Evolutionary conservation across 1,140 invertebrate genomes (phyloP).

Genomic region (Tribolium castaneum): DNA sequence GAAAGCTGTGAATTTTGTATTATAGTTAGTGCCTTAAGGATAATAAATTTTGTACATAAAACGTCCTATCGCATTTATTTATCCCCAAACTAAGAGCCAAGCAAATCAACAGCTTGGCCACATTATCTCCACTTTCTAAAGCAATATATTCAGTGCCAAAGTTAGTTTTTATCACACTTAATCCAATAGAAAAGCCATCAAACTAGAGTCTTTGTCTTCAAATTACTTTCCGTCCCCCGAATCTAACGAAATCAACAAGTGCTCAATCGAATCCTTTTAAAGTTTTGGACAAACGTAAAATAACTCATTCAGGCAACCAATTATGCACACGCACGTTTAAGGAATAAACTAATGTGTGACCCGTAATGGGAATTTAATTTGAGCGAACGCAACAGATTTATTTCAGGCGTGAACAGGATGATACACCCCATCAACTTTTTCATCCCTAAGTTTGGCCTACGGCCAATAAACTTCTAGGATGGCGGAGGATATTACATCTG

Average conservation of each 20-base stretch:
- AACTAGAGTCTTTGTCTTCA: neutral
- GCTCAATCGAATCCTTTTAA: neutral
- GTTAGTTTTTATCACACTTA: neutral
- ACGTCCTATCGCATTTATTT: neutral
- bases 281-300: neutral
- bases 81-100: neutral
- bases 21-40: neutral
- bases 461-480: constrained; percentile 16
- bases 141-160: neutral
- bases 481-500: constrained; percentile 21
- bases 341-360: neutral
- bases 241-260: neutral
- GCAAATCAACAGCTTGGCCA: neutral
- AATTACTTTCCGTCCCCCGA: neutral
- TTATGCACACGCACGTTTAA: neutral
- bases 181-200: neutral
- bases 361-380: too few relatives aligned
- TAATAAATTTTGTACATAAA: neutral
- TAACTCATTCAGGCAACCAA: neutral
- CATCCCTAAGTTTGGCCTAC: neutral
- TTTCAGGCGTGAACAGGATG: constrained; percentile 4
- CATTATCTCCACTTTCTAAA: neutral
- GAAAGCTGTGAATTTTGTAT: neutral
- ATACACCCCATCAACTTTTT: constrained; percentile 4
- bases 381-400: constrained; percentile 35